These are phyloP conservation scores for Drosophila colorata DNA, from an alignment of 2,888 invertebrate species.

Conservation along the genomic window DNA sequence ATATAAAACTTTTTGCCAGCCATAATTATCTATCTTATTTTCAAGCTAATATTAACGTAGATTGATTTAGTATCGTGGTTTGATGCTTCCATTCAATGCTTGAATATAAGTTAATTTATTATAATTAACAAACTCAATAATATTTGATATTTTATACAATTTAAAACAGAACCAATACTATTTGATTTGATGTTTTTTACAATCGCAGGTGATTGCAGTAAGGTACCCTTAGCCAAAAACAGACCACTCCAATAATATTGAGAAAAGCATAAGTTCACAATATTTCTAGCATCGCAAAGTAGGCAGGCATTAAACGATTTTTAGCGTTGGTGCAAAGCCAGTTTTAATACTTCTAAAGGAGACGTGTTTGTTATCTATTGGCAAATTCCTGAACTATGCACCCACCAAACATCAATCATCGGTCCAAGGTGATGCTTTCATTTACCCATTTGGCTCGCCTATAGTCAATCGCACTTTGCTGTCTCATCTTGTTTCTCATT, in stretches of 20 bases:
- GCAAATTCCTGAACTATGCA: slow-evolving; percentile 40
- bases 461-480: neutral
- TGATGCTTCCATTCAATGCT: neutral
- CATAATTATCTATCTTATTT: slow-evolving; percentile 52
- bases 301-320: too few relatives aligned
- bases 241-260: too few relatives aligned
- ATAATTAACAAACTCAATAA: too few relatives aligned
- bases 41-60: slow-evolving; percentile 12
- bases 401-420: slow-evolving; percentile 53
- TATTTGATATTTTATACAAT: too few relatives aligned
- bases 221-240: too few relatives aligned
- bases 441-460: slow-evolving; percentile 3
- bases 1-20: slow-evolving; percentile 45
- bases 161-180: too few relatives aligned
- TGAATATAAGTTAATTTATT: too few relatives aligned
- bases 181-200: too few relatives aligned
- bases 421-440: slow-evolving; percentile 1
- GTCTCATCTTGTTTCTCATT: slow-evolving; percentile 11
- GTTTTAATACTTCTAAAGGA: neutral
- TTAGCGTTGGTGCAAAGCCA: too few relatives aligned
- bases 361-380: slow-evolving; percentile 27
- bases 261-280: too few relatives aligned
- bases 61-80: neutral
- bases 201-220: too few relatives aligned
- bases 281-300: too few relatives aligned